Evolutionary conservation across 2,113 vertebrate genomes (phyloP).

Genomic region (Paracanthobrama guichenoti): DNA sequence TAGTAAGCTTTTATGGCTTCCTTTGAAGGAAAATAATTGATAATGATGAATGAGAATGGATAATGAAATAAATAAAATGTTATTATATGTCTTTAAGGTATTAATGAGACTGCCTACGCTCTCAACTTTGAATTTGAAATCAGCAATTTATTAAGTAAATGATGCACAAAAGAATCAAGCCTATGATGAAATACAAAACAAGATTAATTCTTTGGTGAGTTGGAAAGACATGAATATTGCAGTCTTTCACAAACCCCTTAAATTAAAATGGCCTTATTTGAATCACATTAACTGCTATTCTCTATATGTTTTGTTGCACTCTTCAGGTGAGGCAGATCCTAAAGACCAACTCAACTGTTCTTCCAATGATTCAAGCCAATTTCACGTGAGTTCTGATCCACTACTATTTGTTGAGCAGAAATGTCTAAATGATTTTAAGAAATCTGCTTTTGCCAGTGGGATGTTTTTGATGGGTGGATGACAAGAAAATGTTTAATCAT

Average conservation of each 20-base stretch:
- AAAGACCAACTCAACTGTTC: conserved; percentile 2
- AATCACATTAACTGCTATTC: background rate
- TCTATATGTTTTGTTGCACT: background rate
- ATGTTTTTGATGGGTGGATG: background rate
- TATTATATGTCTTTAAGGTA: conserved; percentile 10
- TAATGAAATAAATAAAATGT: background rate
- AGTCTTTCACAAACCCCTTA: background rate
- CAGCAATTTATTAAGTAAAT: conserved; percentile 4
- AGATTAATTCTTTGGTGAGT: conserved; percentile 41
- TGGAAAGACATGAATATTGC: background rate
- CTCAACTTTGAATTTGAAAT: conserved; percentile 37
- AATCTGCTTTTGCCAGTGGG: background rate
- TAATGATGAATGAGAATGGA: background rate
- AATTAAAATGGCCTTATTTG: background rate
- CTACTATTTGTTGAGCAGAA: background rate
- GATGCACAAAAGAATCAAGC: background rate
- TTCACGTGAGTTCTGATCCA: conserved; percentile 23
- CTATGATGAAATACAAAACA: background rate
- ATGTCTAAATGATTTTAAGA: background rate
- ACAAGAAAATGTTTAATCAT: background rate
- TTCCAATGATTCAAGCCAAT: background rate
- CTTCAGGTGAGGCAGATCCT: conserved; percentile 41
- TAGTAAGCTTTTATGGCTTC: background rate
- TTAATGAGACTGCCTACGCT: conserved; percentile 26
- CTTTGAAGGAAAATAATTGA: background rate